These are phyloP conservation scores for Muntiacus reevesi DNA, from an alignment of 2,113 vertebrate genomes.

Conservation along the genomic window DNA sequence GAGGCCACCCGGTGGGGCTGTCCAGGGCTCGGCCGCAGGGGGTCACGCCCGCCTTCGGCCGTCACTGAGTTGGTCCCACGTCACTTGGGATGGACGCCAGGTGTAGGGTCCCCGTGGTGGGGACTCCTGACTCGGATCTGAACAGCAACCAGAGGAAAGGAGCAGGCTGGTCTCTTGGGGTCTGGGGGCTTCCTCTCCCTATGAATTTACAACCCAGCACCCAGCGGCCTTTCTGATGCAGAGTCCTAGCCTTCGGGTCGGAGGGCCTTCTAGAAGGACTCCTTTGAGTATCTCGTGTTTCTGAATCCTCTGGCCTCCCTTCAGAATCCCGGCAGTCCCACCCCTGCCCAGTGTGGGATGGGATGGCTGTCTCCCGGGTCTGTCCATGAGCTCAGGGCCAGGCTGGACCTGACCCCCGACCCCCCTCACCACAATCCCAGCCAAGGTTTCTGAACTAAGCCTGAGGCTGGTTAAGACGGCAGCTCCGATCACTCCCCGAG, in stretches of 20 bases:
- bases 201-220: neutral
- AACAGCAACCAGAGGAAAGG: neutral
- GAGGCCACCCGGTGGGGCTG: neutral
- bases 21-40: neutral
- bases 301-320: neutral
- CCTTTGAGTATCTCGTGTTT: neutral
- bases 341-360: neutral
- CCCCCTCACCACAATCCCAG: neutral
- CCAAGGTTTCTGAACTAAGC: neutral
- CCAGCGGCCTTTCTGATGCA: fast-evolving
- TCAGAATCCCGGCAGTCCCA: too few relatives aligned
- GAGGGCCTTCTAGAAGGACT: neutral
- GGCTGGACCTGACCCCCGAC: neutral
- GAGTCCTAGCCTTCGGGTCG: fast-evolving
- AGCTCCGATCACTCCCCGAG: neutral
- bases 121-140: neutral
- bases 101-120: fast-evolving
- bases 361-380: neutral
- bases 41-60: neutral
- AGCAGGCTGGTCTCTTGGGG: neutral
- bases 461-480: fast-evolving
- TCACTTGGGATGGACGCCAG: neutral
- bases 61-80: fast-evolving
- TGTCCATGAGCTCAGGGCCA: neutral
- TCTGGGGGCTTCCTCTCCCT: neutral